These are phyloP conservation scores for Anastrepha obliqua DNA, from an alignment of 1,140 invertebrate genomes.

Conservation along the genomic window DNA sequence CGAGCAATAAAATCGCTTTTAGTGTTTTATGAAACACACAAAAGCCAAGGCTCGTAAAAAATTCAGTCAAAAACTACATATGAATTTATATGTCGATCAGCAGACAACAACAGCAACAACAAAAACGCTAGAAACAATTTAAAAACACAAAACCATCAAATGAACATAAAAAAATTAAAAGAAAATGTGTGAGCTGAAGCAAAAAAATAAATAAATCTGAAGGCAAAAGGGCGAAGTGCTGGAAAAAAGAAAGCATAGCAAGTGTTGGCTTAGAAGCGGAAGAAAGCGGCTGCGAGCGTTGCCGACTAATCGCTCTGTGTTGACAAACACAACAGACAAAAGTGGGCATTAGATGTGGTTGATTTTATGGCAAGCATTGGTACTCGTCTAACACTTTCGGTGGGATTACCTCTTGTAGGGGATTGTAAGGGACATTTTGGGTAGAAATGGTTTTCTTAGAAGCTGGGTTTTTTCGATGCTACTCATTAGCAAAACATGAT, in stretches of 20 bases:
- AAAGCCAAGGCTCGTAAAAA: conserved; percentile 62
- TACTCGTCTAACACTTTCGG: not conserved
- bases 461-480: not conserved
- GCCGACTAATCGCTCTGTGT: not conserved
- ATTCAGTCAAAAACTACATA: conserved; percentile 23
- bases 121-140: not conserved
- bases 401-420: not conserved
- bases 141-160: conserved; percentile 52
- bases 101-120: not conserved
- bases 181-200: conserved; percentile 24
- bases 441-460: no score
- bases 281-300: not conserved
- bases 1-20: conserved; percentile 46
- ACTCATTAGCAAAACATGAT: conserved; percentile 7
- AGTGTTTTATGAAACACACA: conserved; percentile 52
- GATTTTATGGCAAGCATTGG: not conserved
- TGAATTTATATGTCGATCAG: conserved; percentile 23
- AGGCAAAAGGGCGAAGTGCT: not conserved
- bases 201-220: not conserved
- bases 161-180: conserved; percentile 51
- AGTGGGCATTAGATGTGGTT: not conserved
- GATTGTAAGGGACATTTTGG: no score
- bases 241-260: not conserved
- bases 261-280: not conserved
- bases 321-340: conserved; percentile 17